Percentiles rank a stretch among this genome's conserved stretches.
phyloP scores from a whole-genome alignment of 2,888 invertebrate species.

The Sphaerophoria rueppellii region DNA sequence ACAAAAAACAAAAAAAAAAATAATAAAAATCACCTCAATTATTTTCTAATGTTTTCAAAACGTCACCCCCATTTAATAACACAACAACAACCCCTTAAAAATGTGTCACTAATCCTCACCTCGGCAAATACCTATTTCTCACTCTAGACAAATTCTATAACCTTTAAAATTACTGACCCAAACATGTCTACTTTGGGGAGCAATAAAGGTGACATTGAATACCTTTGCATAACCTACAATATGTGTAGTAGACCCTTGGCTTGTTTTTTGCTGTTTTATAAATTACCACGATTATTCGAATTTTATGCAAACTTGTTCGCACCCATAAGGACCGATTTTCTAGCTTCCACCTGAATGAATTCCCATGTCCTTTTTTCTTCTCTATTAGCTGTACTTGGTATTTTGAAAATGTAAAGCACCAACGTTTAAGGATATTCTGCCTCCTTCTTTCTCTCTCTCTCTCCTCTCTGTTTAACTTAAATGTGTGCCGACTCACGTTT shows the following conservation, averaged over 20 bases:
- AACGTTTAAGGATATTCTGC: constrained; percentile 30
- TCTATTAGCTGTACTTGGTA: constrained; percentile 38
- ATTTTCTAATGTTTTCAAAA: constrained; percentile 14
- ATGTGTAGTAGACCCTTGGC: constrained; percentile 27
- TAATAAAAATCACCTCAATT: constrained; percentile 22
- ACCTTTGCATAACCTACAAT: constrained; percentile 41
- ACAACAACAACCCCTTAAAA: constrained; percentile 3
- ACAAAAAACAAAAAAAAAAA: background rate
- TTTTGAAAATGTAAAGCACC: constrained; percentile 47
- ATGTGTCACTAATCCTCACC: constrained; percentile 6
- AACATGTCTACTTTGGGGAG: constrained; percentile 8
- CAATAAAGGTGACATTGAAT: constrained; percentile 57
- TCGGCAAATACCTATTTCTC: background rate
- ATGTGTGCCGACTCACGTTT: background rate
- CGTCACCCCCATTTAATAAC: constrained; percentile 13
- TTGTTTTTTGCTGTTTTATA: constrained; percentile 18
- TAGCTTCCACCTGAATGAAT: background rate
- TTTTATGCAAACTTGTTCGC: constrained; percentile 69
- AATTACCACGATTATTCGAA: constrained; percentile 70
- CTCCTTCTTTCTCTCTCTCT: background rate
- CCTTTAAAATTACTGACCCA: constrained; percentile 52
- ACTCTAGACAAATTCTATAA: constrained; percentile 21
- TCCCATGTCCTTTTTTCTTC: constrained; percentile 18
- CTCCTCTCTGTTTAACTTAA: background rate
- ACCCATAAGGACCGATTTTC: constrained; percentile 46